Conservation (phyloP, 64 coral and sea anemone species). For the Montipora cactus region DNA sequence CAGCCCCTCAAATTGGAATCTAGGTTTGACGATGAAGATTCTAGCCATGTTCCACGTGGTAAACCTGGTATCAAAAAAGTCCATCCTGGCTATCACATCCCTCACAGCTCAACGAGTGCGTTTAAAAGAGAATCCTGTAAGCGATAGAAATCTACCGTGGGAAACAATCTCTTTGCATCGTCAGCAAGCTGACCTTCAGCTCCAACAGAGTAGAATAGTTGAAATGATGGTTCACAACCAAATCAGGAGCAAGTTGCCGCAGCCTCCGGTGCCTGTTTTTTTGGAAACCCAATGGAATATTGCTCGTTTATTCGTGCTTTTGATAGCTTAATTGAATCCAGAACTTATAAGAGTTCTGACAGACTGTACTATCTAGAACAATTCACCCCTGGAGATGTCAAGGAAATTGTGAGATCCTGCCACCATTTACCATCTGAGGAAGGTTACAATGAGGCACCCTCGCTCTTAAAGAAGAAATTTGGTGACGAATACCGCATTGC, state of each 20-base stretch:
- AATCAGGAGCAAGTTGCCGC: too few species aligned
- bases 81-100: neutral
- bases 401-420: conserved; percentile 48
- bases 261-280: too few species aligned
- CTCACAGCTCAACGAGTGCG: neutral
- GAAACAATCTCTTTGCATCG: neutral
- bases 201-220: neutral
- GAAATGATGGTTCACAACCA: neutral
- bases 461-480: too few species aligned
- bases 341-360: too few species aligned
- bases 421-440: neutral
- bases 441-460: neutral
- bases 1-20: neutral
- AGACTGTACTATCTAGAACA: conserved; percentile 55
- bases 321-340: too few species aligned
- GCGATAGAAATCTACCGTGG: neutral
- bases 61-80: neutral
- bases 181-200: neutral
- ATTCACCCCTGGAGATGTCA: conserved; percentile 29
- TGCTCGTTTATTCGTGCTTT: too few species aligned
- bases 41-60: too few species aligned
- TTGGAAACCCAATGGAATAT: too few species aligned
- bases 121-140: neutral
- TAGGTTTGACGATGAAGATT: neutral
- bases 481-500: too few species aligned